Evolutionary conservation across 53 echinoderm and acorn worm genomes (phyloP).

Genomic region (Henricia sp.): DNA sequence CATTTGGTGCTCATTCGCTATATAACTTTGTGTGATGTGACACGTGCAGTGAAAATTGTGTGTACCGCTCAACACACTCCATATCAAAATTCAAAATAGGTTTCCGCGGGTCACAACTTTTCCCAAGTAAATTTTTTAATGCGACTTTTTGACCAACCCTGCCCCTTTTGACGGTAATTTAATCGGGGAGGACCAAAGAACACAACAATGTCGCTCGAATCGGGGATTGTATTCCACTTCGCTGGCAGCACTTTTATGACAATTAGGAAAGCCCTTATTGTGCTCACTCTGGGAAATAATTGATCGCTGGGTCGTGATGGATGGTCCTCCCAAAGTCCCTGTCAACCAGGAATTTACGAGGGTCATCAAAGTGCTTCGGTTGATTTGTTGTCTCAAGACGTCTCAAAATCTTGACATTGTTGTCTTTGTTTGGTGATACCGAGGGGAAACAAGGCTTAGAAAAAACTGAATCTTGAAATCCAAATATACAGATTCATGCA

Average conservation of each 20-base stretch:
- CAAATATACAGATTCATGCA: no score
- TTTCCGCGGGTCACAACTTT: neutral
- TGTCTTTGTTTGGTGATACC: no score
- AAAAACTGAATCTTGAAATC: no score
- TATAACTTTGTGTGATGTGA: no score
- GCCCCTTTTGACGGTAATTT: conserved; percentile 4
- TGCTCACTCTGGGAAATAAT: neutral
- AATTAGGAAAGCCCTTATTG: neutral
- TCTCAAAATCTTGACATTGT: no score
- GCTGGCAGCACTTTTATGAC: neutral
- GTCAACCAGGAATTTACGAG: neutral
- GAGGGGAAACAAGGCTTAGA: no score
- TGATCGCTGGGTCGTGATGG: conserved; percentile 11
- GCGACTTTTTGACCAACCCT: neutral
- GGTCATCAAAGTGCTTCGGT: neutral
- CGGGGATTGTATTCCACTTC: neutral
- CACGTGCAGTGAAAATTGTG: no score
- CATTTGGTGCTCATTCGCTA: no score
- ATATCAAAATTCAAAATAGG: conserved; percentile 11
- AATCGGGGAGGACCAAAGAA: neutral
- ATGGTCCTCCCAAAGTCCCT: neutral
- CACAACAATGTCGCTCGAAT: no score
- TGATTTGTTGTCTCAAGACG: conserved; percentile 24
- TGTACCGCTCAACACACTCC: no score
- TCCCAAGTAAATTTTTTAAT: no score